Base-by-base conservation (phyloP, 2,888 invertebrate genomes). In the Pammene fasciana region DNA sequence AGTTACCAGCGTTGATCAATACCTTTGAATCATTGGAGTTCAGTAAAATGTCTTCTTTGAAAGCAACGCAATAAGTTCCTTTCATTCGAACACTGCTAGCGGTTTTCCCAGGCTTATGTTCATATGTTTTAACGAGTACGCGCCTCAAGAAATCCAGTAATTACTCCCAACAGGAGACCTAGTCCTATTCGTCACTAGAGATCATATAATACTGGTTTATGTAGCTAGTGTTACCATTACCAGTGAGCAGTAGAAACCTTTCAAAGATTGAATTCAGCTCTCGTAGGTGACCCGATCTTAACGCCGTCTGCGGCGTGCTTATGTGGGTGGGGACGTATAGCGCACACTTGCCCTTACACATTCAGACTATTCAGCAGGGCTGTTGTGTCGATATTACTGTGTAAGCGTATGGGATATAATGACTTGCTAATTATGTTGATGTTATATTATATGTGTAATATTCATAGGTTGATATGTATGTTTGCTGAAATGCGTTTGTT, bases 51-150 rank as follows among this genome's bases (percentile, higher is more conserved):
- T 46, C 38, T 54, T 54, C 68, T 36, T 54, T 65, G 65, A 70
- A 65, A 59, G 45, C 59, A 57, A 48, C 45, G 64, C 52, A 65
- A 65, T 70, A 45, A 57, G 54, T 54, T 36, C 65, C 46, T 68
- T 65, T 59, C 59, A 59, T 65, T 54, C 45, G 65, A 59, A 59
- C 16, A 38, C 67, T 34, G 8, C 34, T 9, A 26, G 54, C 14
- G 55, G 46, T 65, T 52, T 65, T 65, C 64, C 38, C 34, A 34
- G 54, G 34, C 13, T 16, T 6, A 7, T n/a, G 9, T 34, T 54
- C n/a, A 0, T 13, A 34, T 54, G 7, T 13, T 4, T 34, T n/a
- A n/a, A n/a, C 34, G 16, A 26, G 54, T 6, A 34, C 8, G n/a
- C 5, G 52, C 52, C 11, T 26, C 34, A 34, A 34, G 3, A 8